Base-by-base conservation (phyloP, 2,888 invertebrate species). In the Ctena decussata region DNA sequence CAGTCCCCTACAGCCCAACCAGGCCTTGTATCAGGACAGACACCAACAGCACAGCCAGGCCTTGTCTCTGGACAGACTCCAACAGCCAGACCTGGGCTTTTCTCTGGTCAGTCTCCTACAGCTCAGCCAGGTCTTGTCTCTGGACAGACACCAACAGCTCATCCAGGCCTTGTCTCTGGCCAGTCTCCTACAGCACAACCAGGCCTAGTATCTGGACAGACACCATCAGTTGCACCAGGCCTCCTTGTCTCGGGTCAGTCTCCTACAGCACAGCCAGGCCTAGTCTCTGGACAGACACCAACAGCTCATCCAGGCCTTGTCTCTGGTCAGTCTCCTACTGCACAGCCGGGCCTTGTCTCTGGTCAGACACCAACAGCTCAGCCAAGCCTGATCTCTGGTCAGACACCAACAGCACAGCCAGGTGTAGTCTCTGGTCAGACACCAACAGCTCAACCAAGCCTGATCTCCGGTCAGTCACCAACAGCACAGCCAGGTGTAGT, bases 261-360 rank as follows among this genome's bases (percentile, higher is more conserved):
- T n/a, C n/a, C n/a, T n/a, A n/a, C n/a, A n/a, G n/a, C n/a, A n/a
- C n/a, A n/a, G n/a, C n/a, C n/a, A n/a, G n/a, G n/a, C n/a, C n/a
- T n/a, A n/a, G n/a, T n/a, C n/a, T n/a, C n/a, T n/a, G n/a, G n/a
- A n/a, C n/a, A n/a, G n/a, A n/a, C n/a, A n/a, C n/a, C n/a, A n/a
- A n/a, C n/a, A n/a, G n/a, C n/a, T n/a, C n/a, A n/a, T n/a, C n/a
- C n/a, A n/a, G 75, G 53, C 0, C 6, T 79, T 5, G 35, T 41
- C 12, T 41, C 81, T 57, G 82, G 84, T 15, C 82, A 82, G 27
- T 78, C 83, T 37, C 89, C 90, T 82, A 84, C 86, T 27, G 78
- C 88, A 39, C 71, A 83, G 27, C 85, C 81, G 74, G 39, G 74
- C 24, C 41, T 80, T 18, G 44, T 44, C 24, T 53, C 80, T 39